Base-by-base conservation (phyloP, 2,888 invertebrate species). In the Mallateleia sp. region DNA sequence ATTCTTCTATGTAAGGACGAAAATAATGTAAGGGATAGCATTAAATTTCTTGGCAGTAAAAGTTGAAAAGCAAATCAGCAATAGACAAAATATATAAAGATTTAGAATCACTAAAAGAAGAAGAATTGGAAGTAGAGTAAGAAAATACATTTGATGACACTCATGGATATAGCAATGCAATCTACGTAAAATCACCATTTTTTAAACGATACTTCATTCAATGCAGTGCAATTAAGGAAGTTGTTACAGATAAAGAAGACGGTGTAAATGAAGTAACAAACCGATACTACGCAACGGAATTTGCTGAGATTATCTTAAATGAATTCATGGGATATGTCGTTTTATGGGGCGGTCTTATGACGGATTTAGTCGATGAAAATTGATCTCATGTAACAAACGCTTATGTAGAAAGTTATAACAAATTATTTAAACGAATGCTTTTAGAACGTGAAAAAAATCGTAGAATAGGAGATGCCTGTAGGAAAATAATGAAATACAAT, bases 351-450 rank as follows among this genome's bases (percentile, higher is more conserved):
- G 38, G 69, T 0, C 11, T 89, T 7, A 62, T 77, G 15, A 20
- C 88, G 14, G 50, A 88, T 38, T 60, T 88, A 1, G 20, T 89
- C 1, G 74, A 83, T 47, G 11, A 15, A 8, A 22, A 66, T 0
- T 80, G 86, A 54, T 89, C 81, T 15, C 56, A 82, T 32, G 22
- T 88, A 5, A 88, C 78, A 7, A 88, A 89, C 52, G 87, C 87
- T 18, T 83, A 72, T 8, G 54, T 81, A 5, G 87, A 88, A 67
- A 69, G 58, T 11, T 24, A 56, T 6, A 22, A 54, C 4, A 54
- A 25, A 52, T 14, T 22, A 0, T 20, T 54, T n/a, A 71, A 71
- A 11, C 2, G 20, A 9, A 20, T 52, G 20, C 2, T 20, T 8
- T 22, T 52, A 22, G 5, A 52, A 22, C 20, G 22, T 5, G 11